phyloP scores from a whole-genome alignment of 2,113 vertebrate species.

The Montifringilla adamsi region DNA sequence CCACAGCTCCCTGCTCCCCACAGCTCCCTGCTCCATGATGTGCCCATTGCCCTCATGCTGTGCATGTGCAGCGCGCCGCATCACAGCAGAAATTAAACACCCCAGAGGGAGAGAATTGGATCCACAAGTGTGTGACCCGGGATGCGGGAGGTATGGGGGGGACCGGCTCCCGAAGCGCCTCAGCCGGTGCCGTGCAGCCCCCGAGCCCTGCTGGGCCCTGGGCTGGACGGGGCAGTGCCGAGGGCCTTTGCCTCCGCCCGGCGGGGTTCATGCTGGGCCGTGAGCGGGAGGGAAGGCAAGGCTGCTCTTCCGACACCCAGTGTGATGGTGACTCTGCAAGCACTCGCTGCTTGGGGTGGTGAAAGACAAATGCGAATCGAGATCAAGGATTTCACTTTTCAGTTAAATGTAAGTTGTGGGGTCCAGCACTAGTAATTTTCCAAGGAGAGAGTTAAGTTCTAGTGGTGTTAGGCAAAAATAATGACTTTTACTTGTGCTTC shows the following conservation, averaged over 20 bases:
- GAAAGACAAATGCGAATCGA: not conserved
- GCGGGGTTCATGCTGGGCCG: rapidly evolving
- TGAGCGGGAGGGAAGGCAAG: rapidly evolving
- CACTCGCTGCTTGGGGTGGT: rapidly evolving
- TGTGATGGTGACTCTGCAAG: rapidly evolving
- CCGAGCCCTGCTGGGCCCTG: not conserved
- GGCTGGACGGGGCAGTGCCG: not conserved
- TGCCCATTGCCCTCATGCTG: rapidly evolving
- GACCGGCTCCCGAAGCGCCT: rapidly evolving
- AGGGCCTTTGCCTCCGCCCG: not conserved
- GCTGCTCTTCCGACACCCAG: rapidly evolving
- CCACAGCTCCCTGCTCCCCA: not conserved
- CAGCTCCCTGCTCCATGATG: not conserved
- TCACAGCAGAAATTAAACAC: not conserved
- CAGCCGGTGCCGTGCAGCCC: not conserved
- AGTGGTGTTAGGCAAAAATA: not conserved
- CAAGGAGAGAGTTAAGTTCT: not conserved
- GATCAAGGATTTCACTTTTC: not conserved
- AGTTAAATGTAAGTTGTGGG: not conserved
- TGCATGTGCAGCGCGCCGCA: not conserved
- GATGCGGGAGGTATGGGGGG: rapidly evolving
- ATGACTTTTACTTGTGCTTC: not conserved
- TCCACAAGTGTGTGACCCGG: rapidly evolving
- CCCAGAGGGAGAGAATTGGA: not conserved
- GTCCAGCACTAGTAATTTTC: not conserved